Base-by-base conservation (phyloP, 1,140 invertebrate genomes). In the Heliconius nattereri region DNA sequence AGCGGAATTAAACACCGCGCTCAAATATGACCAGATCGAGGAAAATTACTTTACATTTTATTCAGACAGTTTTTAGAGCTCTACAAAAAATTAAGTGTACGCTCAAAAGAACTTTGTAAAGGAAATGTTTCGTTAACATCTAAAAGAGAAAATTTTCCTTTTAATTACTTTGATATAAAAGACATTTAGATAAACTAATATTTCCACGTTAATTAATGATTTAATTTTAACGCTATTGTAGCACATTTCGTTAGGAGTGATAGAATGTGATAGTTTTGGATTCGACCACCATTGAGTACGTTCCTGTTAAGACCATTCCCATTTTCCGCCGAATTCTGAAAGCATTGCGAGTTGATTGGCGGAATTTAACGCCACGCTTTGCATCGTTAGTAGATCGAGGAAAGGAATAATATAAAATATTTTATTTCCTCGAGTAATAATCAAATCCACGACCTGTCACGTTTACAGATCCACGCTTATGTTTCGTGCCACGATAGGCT, bases 91-190 rank as follows among this genome's bases (percentile, higher is more conserved):
- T 29, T 23, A 66, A 66, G 23, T 66, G 23, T 66, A 26, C 57
- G 57, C 11, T 66, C 20, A 26, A 66, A 66, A 26, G n/a, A 66
- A 66, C 11, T 66, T 66, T 66, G 20, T 26, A 66, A 66, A 26
- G 16, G 23, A 66, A 66, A 66, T 66, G 57, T 66, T 66, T 66
- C 23, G 57, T 66, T 66, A 66, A 66, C 57, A 66, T 66, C 23
- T 66, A 13, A 26, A 66, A 66, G 57, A 26, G 23, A 66, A 66
- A 66, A 23, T 66, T 66, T 13, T 29, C 23, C 57, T 66, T 66
- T 66, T 66, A 66, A 66, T 66, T 66, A 66, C 57, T 66, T 66
- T 66, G 57, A 66, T 29, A 29, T 66, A 29, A n/a, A 29, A 66
- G 57, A 9, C 23, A 1, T 26, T 66, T 66, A 66, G 57, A n/a